Percentiles rank a stretch among this genome's conserved stretches.
phyloP scores from a whole-genome alignment of 1,140 invertebrate species.

The Drosophila ogumai region DNA sequence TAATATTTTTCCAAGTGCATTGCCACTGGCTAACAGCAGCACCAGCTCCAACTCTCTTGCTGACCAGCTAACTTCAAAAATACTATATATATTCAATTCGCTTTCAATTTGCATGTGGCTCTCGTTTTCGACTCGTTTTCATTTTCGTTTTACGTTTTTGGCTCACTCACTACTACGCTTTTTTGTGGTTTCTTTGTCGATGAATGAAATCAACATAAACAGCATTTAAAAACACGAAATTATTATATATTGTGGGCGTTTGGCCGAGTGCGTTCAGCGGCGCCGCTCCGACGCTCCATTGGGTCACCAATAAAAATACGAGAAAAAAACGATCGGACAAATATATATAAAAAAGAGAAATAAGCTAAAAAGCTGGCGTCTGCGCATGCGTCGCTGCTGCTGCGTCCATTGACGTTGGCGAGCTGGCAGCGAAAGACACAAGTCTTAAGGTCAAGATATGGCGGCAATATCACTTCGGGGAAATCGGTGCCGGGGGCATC shows the following conservation, averaged over 20 bases:
- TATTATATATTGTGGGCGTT: conserved; percentile 73
- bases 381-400: conserved; percentile 55
- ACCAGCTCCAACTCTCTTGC: conserved; percentile 12
- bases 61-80: conserved; percentile 13
- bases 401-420: conserved; percentile 75
- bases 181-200: conserved; percentile 37
- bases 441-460: conserved; percentile 69
- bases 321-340: conserved; percentile 3
- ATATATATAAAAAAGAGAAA: conserved; percentile 9
- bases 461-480: background rate
- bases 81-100: conserved; percentile 62
- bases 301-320: conserved; percentile 52
- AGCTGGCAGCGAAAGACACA: conserved; percentile 27
- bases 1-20: conserved; percentile 12
- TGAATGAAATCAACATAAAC: conserved; percentile 77
- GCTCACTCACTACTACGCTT: conserved; percentile 36
- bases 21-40: conserved; percentile 5
- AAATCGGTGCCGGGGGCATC: conserved; percentile 25
- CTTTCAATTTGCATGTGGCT: conserved; percentile 79
- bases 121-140: conserved; percentile 53
- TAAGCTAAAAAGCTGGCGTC: conserved; percentile 52
- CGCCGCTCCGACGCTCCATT: conserved; percentile 68
- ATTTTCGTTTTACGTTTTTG: conserved; percentile 58
- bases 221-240: conserved; percentile 65
- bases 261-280: conserved; percentile 72